Evolutionary conservation across 2,797 vertebrate species (phyloP).

Genomic region (Bufotes viridis): DNA sequence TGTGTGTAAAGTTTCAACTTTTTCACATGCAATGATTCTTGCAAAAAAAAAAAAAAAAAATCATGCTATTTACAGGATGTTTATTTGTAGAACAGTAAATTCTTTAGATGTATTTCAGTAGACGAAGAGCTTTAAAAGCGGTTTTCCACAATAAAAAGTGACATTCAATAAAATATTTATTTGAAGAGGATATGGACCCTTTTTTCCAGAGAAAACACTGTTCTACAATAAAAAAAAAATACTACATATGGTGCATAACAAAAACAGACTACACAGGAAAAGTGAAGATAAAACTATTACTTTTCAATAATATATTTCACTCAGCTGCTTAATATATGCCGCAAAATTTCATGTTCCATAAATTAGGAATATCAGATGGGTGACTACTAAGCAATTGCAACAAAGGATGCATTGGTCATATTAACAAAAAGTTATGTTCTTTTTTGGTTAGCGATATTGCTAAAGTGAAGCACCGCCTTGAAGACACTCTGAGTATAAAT

Average conservation of each 20-base stretch:
- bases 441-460: background rate
- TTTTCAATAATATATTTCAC: conserved; percentile 4
- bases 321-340: background rate
- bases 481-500: background rate
- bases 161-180: background rate
- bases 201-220: conserved; percentile 11
- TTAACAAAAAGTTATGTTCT: background rate
- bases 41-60: background rate
- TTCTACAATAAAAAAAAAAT: conserved; percentile 30
- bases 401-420: background rate
- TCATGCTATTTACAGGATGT: conserved; percentile 20
- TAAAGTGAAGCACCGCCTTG: background rate
- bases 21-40: conserved; percentile 46
- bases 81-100: conserved; percentile 53
- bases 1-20: conserved; percentile 7
- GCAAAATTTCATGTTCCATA: background rate
- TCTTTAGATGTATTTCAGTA: background rate
- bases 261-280: conserved; percentile 8
- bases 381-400: background rate
- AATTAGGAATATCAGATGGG: background rate
- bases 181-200: too few relatives aligned
- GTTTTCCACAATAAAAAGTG: background rate
- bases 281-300: background rate
- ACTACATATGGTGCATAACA: background rate
- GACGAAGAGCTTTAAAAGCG: background rate